Percentiles rank a stretch among this genome's conserved stretches.
phyloP scores from a whole-genome alignment of 2,113 vertebrate genomes.

The Engystomops pustulosus region DNA sequence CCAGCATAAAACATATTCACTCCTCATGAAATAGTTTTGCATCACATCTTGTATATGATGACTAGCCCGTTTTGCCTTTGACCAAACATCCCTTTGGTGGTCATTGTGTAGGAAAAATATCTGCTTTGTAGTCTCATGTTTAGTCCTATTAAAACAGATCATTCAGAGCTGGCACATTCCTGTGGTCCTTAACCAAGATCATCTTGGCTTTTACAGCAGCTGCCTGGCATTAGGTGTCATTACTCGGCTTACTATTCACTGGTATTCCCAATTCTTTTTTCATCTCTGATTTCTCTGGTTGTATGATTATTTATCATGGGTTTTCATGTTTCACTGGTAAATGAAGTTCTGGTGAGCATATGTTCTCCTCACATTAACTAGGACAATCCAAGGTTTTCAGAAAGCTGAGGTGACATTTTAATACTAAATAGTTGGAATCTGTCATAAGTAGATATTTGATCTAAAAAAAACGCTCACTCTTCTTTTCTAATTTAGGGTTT shows the following conservation, averaged over 20 bases:
- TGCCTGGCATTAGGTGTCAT: constrained; percentile 16
- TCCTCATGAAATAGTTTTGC: too few species aligned
- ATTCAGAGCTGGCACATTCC: not conserved
- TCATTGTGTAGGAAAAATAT: not conserved
- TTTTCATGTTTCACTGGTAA: not conserved
- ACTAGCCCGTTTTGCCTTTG: too few species aligned
- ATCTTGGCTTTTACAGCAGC: not conserved
- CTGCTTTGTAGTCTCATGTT: not conserved
- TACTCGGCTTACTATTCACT: not conserved
- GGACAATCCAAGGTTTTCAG: not conserved
- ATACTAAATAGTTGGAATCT: not conserved
- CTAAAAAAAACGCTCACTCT: not conserved
- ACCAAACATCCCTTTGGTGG: too few species aligned
- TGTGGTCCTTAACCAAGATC: not conserved
- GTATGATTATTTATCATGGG: not conserved
- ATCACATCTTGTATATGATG: too few species aligned
- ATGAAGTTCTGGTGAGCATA: not conserved
- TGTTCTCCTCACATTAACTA: not conserved
- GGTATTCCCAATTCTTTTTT: not conserved
- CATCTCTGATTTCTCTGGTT: not conserved
- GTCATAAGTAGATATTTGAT: not conserved
- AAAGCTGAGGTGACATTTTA: not conserved
- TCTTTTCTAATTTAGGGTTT: constrained; percentile 78
- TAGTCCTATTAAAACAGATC: not conserved
- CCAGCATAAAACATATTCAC: too few species aligned